Conservation (phyloP, 2,113 vertebrate genomes). For the Cepphus grylle region DNA sequence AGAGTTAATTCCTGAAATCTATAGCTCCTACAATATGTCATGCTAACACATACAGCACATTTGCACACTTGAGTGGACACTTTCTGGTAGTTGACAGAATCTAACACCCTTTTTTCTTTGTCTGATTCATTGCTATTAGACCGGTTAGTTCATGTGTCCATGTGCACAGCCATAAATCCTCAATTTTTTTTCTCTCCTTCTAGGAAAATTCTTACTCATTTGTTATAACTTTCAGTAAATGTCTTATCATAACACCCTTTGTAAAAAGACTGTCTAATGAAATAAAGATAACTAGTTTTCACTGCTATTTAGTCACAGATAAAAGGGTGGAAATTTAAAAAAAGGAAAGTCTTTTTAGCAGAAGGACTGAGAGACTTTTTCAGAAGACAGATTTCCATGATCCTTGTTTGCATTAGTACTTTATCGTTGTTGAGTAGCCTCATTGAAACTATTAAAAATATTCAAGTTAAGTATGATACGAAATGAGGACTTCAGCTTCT, state of each 20-base stretch:
- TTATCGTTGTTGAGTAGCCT: background rate
- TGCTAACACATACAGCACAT: background rate
- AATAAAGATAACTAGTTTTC: background rate
- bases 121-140: constrained; percentile 16
- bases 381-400: background rate
- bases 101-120: constrained; percentile 18
- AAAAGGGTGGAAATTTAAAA: background rate
- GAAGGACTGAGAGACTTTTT: background rate
- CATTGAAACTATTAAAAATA: background rate
- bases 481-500: background rate
- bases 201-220: background rate
- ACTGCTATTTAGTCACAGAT: background rate
- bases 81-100: constrained; percentile 47
- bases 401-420: background rate
- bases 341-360: background rate
- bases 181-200: background rate
- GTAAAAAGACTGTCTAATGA: background rate
- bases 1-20: constrained; percentile 24
- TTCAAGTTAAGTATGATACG: background rate
- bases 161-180: background rate
- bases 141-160: background rate
- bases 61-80: constrained; percentile 40
- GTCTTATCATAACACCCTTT: background rate
- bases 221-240: background rate
- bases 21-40: background rate